Base-by-base conservation (phyloP, 2,113 vertebrate species). In the Micronycteris hirsuta region DNA sequence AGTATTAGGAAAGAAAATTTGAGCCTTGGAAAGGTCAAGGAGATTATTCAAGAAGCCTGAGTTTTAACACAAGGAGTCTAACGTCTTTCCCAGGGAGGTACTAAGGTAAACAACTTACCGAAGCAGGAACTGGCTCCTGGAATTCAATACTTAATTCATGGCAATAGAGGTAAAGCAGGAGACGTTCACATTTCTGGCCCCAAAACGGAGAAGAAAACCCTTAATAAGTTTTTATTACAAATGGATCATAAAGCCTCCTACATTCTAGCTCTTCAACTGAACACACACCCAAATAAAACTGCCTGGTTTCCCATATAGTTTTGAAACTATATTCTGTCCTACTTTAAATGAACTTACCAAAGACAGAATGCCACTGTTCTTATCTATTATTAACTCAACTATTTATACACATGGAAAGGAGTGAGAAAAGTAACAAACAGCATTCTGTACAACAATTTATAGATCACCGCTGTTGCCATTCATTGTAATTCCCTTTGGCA, bases 61-160 rank as follows among this genome's bases (percentile, higher is more conserved):
- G 5, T 47, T 94, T 78, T 78, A 94, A 94, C 0, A 83, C 7
- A 73, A 78, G 47, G 58, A 12, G 10, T 16, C 14, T 78, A 77
- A 73, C 19, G 76, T 81, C 61, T 56, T 78, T 45, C 81, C 26
- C 58, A 89, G 33, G 22, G 19, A 94, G 47, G 33, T 19, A 82
- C 14, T 47, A 38, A 89, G 6, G 52, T 45, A 63, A 80, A 14
- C 70, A 41, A 99, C 99, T 99, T 98, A 99, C 99, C 98, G 99
- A 99, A 97, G 97, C 98, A 91, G 99, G 98, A 89, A 99, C 99
- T 33, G 99, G 99, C 98, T 99, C 99, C 76, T 99, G 99, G 98
- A 99, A 99, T 97, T 99, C 99, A 96, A 99, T 99, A 96, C 99
- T 99, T 98, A 99, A 98, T 98, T 99, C 99, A 94, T 99, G 99